Conservation (phyloP, 2,888 invertebrate species). For the Scaptomyza polygonia region DNA sequence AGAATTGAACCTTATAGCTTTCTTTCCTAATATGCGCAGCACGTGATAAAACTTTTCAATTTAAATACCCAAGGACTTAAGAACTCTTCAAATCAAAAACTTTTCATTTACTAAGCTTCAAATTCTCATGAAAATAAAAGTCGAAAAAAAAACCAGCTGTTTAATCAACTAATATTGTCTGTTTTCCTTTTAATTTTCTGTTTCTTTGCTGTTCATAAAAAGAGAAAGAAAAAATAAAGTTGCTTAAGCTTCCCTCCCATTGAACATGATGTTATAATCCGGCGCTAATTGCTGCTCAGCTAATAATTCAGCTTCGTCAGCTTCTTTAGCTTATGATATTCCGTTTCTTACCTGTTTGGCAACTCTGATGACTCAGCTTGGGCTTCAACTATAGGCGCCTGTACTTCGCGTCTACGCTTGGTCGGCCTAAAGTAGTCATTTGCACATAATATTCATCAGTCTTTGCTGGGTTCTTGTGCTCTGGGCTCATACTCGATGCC, state of each 20-base stretch:
- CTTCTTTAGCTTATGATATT: not conserved
- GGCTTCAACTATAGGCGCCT: constrained; percentile 3
- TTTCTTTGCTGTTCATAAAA: not conserved
- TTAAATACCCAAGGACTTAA: not conserved
- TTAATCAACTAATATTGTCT: not conserved
- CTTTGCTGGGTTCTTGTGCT: not conserved
- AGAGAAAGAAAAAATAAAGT: not conserved
- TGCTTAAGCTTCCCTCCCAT: not conserved
- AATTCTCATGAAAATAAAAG: not conserved
- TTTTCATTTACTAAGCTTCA: not conserved
- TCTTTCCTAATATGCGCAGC: too few species aligned
- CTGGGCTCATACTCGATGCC: constrained; percentile 18
- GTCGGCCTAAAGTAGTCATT: constrained; percentile 26
- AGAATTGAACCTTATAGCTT: too few species aligned
- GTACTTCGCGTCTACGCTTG: not conserved
- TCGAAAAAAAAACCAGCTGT: not conserved
- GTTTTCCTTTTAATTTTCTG: not conserved
- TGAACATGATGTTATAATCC: constrained; percentile 8
- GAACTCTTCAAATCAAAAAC: not conserved
- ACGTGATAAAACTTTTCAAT: too few species aligned
- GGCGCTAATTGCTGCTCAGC: constrained; percentile 17
- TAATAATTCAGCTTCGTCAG: constrained; percentile 9
- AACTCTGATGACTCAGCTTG: constrained; percentile 4
- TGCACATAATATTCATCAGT: constrained; percentile 27
- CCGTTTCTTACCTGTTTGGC: constrained; percentile 5